Evolutionary conservation across 1,140 invertebrate species (phyloP), one percentile per base, ranked within the genome.

Genomic region (Trinorchestia longiramus): DNA sequence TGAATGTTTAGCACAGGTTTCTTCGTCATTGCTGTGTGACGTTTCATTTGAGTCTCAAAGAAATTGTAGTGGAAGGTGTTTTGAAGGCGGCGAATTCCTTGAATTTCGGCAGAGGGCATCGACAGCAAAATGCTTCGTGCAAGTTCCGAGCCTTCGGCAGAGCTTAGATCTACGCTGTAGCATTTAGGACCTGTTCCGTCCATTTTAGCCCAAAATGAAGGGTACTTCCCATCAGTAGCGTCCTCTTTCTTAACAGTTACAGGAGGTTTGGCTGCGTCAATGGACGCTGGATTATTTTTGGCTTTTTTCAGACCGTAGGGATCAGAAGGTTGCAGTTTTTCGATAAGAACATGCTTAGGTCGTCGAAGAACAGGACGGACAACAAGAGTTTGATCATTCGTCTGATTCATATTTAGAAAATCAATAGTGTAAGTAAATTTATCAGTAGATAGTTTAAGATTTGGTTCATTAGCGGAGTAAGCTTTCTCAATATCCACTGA

Each of bases 271-370:
- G 40, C 43, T 19, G n/a, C 4, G 41, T 90, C 88, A 41, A 3
- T 4, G 15, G 23, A 40, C 11, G 1, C 43, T 28, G 36, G n/a
- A 41, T 4, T 11, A 90, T 19, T 8, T 90, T 90, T 42, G 11
- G 62, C 17, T 43, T 90, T 42, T 45, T 94, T 47, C 92, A 94
- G 40, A 6, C 92, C 92, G 47, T 94, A 94, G 3, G 92, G 92
- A 94, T 94, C 92, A 43, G 8, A 0, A 43, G 92, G 92, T 47
- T 94, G 15, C 43, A 94, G 92, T 36, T 94, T 94, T 40, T 94
- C 92, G 23, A 94, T 94, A 40, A 94, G 0, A 94, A 94, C 92
- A 94, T 94, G 92, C 40, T 94, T 94, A 11, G 92, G 92, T 43
- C 92, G 8, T 45, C 92, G 92, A 40, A 43, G 92, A 23, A 94